Conservation (phyloP, 2,888 invertebrate genomes). For the Stenodema calcarata region DNA sequence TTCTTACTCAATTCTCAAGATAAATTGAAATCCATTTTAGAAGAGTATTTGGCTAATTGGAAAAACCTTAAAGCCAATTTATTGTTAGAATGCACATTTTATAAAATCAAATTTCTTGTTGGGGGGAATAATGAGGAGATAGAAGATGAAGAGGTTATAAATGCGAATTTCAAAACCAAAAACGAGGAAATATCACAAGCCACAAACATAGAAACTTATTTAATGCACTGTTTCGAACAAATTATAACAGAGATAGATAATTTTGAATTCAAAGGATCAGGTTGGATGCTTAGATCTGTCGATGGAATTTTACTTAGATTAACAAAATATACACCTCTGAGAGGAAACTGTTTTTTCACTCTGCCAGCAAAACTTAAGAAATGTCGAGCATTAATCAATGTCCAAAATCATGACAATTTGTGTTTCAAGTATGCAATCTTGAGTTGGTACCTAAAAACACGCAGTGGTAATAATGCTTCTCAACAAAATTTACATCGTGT, state of each 20-base stretch:
- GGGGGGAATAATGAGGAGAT: neutral
- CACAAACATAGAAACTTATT: neutral
- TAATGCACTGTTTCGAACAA: neutral
- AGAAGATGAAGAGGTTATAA: neutral
- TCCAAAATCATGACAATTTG: neutral
- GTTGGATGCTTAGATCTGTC: neutral
- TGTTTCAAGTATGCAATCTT: no score
- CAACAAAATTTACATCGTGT: neutral
- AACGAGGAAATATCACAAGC: neutral
- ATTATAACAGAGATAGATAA: neutral
- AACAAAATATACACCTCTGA: neutral
- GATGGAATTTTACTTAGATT: neutral
- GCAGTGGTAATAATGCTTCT: neutral
- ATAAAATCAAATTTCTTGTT: no score
- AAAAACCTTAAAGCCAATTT: no score
- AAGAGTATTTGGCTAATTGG: no score
- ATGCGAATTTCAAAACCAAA: slow-evolving; percentile 1
- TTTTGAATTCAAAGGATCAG: neutral
- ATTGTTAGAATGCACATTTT: no score
- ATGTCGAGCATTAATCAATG: neutral
- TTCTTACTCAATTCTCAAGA: no score
- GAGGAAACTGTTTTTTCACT: neutral
- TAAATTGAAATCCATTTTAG: no score
- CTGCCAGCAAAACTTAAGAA: no score
- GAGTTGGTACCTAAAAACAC: neutral